Evolutionary conservation across 2,797 vertebrate genomes (phyloP).

Genomic region (Adelosebastes latens): DNA sequence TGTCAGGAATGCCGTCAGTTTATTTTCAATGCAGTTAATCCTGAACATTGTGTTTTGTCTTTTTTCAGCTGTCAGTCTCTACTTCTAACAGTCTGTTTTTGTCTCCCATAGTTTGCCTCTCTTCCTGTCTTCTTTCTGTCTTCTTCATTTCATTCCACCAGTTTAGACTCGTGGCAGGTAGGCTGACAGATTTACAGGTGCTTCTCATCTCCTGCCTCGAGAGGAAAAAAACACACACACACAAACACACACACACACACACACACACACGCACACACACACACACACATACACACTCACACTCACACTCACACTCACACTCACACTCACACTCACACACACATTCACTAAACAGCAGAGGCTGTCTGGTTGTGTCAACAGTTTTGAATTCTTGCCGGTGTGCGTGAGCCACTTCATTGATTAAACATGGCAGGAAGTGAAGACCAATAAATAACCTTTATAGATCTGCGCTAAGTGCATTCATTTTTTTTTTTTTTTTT

Average conservation of each 20-base stretch:
- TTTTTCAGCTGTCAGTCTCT: conserved; percentile 5
- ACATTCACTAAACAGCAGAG: conserved; percentile 1
- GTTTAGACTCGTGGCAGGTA: conserved; percentile 63
- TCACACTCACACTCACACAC: background rate
- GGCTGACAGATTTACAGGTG: conserved; percentile 78
- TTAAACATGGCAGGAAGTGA: conserved; percentile 73
- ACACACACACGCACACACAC: background rate
- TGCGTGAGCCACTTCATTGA: conserved; percentile 73
- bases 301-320: background rate
- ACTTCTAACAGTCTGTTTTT: conserved; percentile 14
- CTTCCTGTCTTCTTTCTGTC: conserved; percentile 36
- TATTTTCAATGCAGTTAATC: background rate
- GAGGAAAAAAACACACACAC: background rate
- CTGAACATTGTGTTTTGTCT: background rate
- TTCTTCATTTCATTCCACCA: conserved; percentile 52
- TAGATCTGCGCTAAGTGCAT: conserved; percentile 65
- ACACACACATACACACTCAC: background rate
- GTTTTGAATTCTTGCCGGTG: conserved; percentile 54
- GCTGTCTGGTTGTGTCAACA: conserved; percentile 64
- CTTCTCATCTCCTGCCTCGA: conserved; percentile 60
- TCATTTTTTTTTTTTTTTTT: conserved; percentile 48
- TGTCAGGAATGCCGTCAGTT: background rate
- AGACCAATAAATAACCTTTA: conserved; percentile 71
- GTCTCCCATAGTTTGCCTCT: background rate
- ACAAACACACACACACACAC: background rate